A percentile compares a stretch with the other conserved stretches of the same genome.
Conservation (phyloP, 2,888 invertebrate species). For the Altica lythri region DNA sequence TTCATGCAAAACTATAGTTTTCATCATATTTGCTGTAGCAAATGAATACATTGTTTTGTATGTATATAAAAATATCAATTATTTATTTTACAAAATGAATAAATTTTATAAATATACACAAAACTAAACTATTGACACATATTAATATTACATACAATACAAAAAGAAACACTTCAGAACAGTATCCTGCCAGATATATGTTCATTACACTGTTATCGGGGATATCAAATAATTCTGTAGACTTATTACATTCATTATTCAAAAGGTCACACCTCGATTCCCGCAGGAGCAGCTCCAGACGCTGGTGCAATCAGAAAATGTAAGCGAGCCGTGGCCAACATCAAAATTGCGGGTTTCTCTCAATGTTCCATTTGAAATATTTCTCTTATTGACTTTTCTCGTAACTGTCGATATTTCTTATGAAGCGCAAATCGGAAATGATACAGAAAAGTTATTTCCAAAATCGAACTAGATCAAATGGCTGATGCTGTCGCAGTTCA, state of each 20-base stretch:
- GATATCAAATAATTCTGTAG: neutral
- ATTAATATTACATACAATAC: too few relatives aligned
- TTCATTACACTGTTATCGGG: slow-evolving; percentile 1
- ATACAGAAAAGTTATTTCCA: slow-evolving; percentile 20
- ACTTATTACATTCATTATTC: slow-evolving; percentile 11
- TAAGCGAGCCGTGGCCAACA: neutral
- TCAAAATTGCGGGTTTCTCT: slow-evolving; percentile 12
- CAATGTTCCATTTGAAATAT: slow-evolving; percentile 16
- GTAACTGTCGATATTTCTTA: slow-evolving; percentile 15
- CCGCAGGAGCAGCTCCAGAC: neutral
- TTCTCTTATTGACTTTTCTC: slow-evolving; percentile 17
- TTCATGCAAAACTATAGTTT: too few relatives aligned
- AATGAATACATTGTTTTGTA: too few relatives aligned
- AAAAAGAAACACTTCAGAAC: neutral
- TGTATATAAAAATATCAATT: too few relatives aligned
- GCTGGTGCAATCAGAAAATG: slow-evolving; percentile 3
- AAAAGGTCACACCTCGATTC: neutral
- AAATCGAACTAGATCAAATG: neutral
- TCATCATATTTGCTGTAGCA: too few relatives aligned
- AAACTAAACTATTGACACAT: too few relatives aligned
- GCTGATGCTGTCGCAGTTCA: neutral
- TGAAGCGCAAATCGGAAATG: slow-evolving; percentile 20
- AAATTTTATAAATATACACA: too few relatives aligned
- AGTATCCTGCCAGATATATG: neutral
- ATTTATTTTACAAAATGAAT: too few relatives aligned